Evolutionary conservation across 2,888 invertebrate species (phyloP), one percentile per base, ranked within the genome.

Genomic region (Tenodera sinensis): DNA sequence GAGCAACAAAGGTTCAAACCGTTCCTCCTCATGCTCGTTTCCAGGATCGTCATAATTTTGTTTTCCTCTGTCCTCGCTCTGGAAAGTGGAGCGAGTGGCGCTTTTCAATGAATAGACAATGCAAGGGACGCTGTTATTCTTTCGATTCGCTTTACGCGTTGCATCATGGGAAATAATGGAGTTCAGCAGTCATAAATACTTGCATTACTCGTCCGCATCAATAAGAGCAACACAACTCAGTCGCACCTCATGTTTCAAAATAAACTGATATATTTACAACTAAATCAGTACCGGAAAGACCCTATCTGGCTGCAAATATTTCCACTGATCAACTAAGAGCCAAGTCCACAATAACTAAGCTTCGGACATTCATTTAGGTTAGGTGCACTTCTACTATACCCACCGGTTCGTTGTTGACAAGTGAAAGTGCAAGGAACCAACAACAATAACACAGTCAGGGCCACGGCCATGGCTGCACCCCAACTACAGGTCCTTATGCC

Each of bases 121-220:
- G 54, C 54, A 71, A 71, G 25, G 20, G 54, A 71, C 54, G 54
- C 54, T 71, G 54, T 71, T 71, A 71, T 71, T 71, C 54, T 71
- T 71, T 71, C 54, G 54, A 71, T 71, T 20, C 54, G 54, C 54
- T 71, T 71, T 71, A 71, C 54, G 54, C 54, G 54, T 20, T 20
- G 54, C 54, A 20, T 71, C 54, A 71, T 71, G 20, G 54, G 34
- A 25, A 87, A 87, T 87, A 87, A 83, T 83, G 82, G 87, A 87
- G 30, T 83, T n/a, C n/a, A 83, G 30, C 87, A 87, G 34, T 87
- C 87, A 34, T 87, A 87, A 82, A 87, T 83, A 87, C 83, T 87
- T 83, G 54, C 54, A 71, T 71, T 71, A 71, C 54, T 0, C 25
- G 54, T 3, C 15, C 54, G 20, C 54, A 71, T 71, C 54, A 71